Conservation (phyloP, 2,797 vertebrate genomes). For the Eurystomus glaucurus region DNA sequence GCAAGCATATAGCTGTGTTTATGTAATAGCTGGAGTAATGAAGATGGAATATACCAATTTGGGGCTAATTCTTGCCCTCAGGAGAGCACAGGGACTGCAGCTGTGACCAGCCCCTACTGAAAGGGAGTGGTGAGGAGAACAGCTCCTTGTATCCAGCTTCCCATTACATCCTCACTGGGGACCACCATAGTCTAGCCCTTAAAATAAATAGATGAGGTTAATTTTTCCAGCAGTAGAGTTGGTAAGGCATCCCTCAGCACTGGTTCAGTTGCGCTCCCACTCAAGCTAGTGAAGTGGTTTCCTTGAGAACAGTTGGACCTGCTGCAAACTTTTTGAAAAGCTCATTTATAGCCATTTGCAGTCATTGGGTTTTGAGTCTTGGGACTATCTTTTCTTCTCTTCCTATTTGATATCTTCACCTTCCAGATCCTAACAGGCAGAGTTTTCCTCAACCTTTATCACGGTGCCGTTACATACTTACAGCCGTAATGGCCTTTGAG, state of each 20-base stretch:
- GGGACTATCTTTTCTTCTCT: not conserved
- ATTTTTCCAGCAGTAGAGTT: conserved; percentile 38
- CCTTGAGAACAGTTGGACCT: not conserved
- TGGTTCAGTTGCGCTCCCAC: not conserved
- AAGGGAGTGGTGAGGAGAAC: conserved; percentile 32
- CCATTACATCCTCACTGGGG: conserved; percentile 42
- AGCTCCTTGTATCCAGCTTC: conserved; percentile 32
- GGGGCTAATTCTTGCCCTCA: conserved; percentile 64
- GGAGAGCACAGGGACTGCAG: conserved; percentile 48
- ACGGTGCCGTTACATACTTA: not conserved
- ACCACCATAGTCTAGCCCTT: conserved; percentile 14
- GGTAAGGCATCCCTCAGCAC: conserved; percentile 1
- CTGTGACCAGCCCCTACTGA: conserved; percentile 1
- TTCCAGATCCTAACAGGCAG: not conserved
- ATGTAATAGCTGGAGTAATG: conserved; percentile 66
- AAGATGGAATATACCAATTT: conserved; percentile 74
- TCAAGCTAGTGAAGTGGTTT: not conserved
- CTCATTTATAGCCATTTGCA: not conserved
- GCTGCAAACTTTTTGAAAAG: not conserved
- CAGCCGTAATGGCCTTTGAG: not conserved
- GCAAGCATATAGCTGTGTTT: conserved; percentile 63
- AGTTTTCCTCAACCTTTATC: not conserved
- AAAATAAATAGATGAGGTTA: conserved; percentile 43
- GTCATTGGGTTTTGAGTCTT: not conserved
- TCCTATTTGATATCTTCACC: conserved; percentile 13